phyloP scores from a whole-genome alignment of 2,797 vertebrate species.

The Hippopotamyrus pictus region DNA sequence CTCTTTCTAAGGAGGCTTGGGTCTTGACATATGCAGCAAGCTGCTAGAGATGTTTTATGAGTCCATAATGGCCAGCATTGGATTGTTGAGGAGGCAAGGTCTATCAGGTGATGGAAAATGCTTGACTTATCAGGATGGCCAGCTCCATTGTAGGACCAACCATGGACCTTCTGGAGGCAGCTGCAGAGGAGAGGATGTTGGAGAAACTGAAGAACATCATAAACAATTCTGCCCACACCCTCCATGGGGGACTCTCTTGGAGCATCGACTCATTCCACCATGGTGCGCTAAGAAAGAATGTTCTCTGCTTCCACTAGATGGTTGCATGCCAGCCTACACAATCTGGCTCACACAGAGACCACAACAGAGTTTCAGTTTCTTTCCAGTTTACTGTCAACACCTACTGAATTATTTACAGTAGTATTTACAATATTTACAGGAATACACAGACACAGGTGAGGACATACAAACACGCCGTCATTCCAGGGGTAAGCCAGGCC shows the following conservation, averaged over 20 bases:
- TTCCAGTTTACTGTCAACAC: neutral
- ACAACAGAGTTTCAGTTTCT: slow-evolving; percentile 3
- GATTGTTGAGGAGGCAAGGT: neutral
- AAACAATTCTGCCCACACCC: neutral
- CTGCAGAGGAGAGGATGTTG: neutral
- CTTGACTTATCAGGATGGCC: neutral
- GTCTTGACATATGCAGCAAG: neutral
- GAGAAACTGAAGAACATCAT: neutral
- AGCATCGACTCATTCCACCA: neutral
- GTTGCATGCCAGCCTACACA: neutral
- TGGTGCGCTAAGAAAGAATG: neutral
- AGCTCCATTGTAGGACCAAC: neutral
- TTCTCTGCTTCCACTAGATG: neutral
- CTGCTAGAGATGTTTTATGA: neutral
- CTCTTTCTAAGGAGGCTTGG: neutral
- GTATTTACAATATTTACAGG: slow-evolving; percentile 4
- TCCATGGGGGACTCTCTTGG: neutral
- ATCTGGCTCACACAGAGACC: neutral
- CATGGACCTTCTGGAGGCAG: neutral
- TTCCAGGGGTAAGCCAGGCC: neutral
- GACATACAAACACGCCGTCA: neutral
- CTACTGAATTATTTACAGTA: neutral
- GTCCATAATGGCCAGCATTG: neutral
- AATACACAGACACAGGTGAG: neutral
- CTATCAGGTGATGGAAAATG: neutral